These are phyloP conservation scores for Phalacrocorax brasilianus DNA, from an alignment of 2,113 vertebrate genomes.

Conservation along the genomic window DNA sequence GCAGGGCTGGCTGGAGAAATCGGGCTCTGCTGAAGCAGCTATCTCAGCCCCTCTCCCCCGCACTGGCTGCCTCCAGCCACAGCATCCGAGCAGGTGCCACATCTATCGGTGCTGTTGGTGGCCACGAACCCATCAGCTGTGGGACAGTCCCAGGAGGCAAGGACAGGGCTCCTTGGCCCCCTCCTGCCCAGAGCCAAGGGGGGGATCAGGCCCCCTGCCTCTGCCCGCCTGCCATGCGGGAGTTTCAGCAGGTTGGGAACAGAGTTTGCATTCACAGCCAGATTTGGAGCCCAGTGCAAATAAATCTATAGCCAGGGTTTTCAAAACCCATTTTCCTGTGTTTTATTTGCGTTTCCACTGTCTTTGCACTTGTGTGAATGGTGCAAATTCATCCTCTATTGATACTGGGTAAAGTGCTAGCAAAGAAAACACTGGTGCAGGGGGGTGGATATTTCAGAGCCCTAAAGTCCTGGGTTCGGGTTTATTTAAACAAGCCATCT, in stretches of 20 bases:
- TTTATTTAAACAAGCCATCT: conserved; percentile 13
- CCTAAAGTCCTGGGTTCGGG: neutral
- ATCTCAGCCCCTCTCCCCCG: neutral
- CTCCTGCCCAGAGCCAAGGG: fast-evolving
- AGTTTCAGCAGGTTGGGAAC: neutral
- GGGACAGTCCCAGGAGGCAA: neutral
- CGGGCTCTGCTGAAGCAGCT: neutral
- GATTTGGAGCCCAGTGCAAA: conserved; percentile 13
- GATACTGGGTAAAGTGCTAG: neutral
- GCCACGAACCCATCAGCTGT: neutral
- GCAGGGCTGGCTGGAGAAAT: neutral
- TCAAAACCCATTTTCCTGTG: conserved; percentile 62
- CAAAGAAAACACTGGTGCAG: neutral
- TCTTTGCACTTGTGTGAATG: conserved; percentile 49
- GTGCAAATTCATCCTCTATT: conserved; percentile 45
- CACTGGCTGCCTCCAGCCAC: neutral
- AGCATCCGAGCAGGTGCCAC: neutral
- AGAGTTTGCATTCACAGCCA: conserved; percentile 58
- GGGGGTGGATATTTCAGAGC: neutral
- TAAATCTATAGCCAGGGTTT: conserved; percentile 38
- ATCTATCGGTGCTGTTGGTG: neutral
- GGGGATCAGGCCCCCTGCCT: neutral
- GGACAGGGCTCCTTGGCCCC: neutral
- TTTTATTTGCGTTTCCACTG: conserved; percentile 68
- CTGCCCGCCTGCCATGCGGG: neutral